Conservation (phyloP, 2,888 invertebrate genomes). For the Drosophila multiciliata region DNA sequence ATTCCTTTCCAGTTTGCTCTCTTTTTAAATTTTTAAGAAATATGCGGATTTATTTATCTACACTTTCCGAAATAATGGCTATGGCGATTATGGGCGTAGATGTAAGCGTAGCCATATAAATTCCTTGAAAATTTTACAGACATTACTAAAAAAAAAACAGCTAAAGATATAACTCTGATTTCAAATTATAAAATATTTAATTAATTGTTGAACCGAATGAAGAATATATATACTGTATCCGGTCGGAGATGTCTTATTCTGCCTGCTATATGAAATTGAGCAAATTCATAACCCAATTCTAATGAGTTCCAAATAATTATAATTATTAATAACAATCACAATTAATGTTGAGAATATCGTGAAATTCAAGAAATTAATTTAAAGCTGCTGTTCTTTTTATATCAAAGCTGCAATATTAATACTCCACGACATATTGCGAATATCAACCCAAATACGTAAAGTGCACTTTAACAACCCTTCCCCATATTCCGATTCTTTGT, state of each 20-base stretch:
- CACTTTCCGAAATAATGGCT: too few species aligned
- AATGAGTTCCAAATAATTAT: neutral
- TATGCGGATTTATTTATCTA: too few species aligned
- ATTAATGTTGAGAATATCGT: neutral
- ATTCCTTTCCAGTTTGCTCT: too few species aligned
- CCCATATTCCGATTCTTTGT: neutral
- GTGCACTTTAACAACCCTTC: neutral
- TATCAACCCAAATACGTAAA: neutral
- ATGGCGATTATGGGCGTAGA: too few species aligned
- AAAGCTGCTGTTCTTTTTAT: neutral
- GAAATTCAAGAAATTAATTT: neutral
- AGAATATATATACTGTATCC: too few species aligned
- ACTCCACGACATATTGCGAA: neutral
- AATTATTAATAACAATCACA: neutral
- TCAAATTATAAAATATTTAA: too few species aligned
- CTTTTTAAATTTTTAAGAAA: too few species aligned
- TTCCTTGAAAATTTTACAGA: too few species aligned
- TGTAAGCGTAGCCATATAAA: too few species aligned
- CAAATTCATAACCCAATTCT: neutral
- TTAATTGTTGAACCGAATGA: too few species aligned
- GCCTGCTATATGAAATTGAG: neutral
- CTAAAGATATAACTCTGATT: too few species aligned
- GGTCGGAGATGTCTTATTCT: neutral
- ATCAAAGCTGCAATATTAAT: neutral
- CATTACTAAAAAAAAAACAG: too few species aligned